Evolutionary conservation across 2,797 vertebrate genomes (phyloP), one percentile per base, ranked within the genome.

Genomic region (Lemur catta): DNA sequence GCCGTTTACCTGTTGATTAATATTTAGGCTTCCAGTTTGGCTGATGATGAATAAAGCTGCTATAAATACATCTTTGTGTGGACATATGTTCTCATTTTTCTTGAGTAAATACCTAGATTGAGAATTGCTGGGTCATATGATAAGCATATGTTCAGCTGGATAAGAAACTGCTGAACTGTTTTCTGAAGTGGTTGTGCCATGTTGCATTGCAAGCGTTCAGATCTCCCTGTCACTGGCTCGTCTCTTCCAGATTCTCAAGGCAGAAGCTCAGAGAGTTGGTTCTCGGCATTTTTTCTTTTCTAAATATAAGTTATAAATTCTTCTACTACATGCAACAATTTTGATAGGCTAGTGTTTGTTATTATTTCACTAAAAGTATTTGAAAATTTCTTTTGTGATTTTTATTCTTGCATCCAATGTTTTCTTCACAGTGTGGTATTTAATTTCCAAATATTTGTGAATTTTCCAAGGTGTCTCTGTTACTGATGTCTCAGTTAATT

Each of bases 161-260:
- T 43, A 57, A 74, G 69, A 86, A 94, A 75, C 14, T 75, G 75
- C 33, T 59, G 57, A 65, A 46, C 17, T 30, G 14, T 86, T 86
- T 96, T 94, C 79, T 93, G 38, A 91, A 93, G 50, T 48, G 43
- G 55, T 79, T 59, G 55, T 82, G 43, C 61, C 89, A 79, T 86
- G 88, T 96, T 75, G 89, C 63, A 78, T 57, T 35, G 11, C 18
- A 38, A 71, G 24, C 11, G 18, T 8, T 65, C 38, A 38, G 65
- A 52, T 30, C 12, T 89, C 24, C 4, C 57, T 22, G 30, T 48
- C 30, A 52, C 46, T 22, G 26, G 28, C 28, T 48, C 14, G 14
- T 48, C 12, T 2, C 10, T 48, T 38, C n/a, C 79, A 52, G 48
- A 86, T 75, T 91, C 30, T 71, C 61, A 76, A 80, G 33, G 18